Conservation (phyloP, 2,797 vertebrate species). For the Danio kyathit region DNA sequence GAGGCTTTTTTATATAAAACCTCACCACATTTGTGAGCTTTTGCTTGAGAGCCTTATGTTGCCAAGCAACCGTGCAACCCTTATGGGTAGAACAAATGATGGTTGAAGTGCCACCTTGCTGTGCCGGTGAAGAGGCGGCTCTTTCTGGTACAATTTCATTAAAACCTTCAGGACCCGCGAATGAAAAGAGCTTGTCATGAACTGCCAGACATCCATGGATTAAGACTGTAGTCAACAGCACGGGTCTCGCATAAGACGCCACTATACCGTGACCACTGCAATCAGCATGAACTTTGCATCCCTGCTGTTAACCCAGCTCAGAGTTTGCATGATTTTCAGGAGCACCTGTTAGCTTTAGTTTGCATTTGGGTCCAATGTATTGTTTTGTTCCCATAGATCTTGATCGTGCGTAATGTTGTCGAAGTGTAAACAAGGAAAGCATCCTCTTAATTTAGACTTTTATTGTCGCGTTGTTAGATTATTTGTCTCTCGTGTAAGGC, state of each 20-base stretch:
- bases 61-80: constrained; percentile 57
- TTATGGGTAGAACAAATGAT: constrained; percentile 60
- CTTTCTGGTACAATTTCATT: constrained; percentile 51
- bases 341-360: not conserved
- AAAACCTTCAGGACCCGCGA: constrained; percentile 52
- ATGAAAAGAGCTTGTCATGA: constrained; percentile 39
- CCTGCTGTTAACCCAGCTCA: constrained; percentile 1
- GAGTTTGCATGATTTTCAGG: not conserved
- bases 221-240: constrained; percentile 34
- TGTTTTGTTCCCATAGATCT: not conserved
- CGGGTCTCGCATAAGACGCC: not conserved
- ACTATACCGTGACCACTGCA: not conserved
- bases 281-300: constrained; percentile 4
- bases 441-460: not conserved
- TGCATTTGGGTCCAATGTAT: not conserved
- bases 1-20: constrained; percentile 27
- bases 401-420: too few relatives aligned
- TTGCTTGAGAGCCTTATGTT: constrained; percentile 59
- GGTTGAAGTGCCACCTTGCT: constrained; percentile 63
- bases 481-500: not conserved
- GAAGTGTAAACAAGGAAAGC: not conserved
- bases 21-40: constrained; percentile 52
- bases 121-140: constrained; percentile 46
- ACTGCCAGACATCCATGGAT: constrained; percentile 26
- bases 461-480: not conserved